Conservation (phyloP, 2,888 invertebrate species). For the Leucozona laternaria region DNA sequence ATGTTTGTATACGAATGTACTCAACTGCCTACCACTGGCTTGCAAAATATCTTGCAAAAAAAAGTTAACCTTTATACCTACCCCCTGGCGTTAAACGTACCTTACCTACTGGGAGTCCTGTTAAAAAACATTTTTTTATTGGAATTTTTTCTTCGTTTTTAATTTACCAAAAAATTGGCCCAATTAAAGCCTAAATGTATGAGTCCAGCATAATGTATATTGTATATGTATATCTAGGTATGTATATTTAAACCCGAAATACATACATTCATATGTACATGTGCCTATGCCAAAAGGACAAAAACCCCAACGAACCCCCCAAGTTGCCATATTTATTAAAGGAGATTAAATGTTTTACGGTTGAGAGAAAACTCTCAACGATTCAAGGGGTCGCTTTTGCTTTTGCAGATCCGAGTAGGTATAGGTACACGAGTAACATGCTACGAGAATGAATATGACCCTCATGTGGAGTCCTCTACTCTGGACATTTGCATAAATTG, state of each 20-base stretch:
- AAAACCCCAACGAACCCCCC: conserved; percentile 25
- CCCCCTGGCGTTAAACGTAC: background rate
- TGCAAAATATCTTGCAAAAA: background rate
- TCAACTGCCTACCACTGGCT: background rate
- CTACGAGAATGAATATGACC: background rate
- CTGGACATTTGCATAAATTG: conserved; percentile 56
- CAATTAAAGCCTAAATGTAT: conserved; percentile 70
- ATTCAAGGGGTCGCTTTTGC: conserved; percentile 44
- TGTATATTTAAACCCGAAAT: background rate
- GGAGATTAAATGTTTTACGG: conserved; percentile 75
- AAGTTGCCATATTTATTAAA: conserved; percentile 69
- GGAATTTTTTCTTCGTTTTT: conserved; percentile 68
- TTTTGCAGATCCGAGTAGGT: background rate
- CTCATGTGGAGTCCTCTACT: conserved; percentile 1
- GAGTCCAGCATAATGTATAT: background rate
- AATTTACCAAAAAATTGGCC: conserved; percentile 76
- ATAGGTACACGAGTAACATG: background rate
- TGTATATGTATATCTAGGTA: background rate
- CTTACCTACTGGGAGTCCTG: background rate
- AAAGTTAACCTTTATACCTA: conserved; percentile 10
- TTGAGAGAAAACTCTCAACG: conserved; percentile 56
- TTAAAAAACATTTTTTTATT: conserved; percentile 50
- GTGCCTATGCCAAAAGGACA: conserved; percentile 18
- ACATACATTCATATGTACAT: background rate
- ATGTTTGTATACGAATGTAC: background rate